Conservation (phyloP, 2,888 invertebrate genomes). For the Polydrusus pterygomalis region DNA sequence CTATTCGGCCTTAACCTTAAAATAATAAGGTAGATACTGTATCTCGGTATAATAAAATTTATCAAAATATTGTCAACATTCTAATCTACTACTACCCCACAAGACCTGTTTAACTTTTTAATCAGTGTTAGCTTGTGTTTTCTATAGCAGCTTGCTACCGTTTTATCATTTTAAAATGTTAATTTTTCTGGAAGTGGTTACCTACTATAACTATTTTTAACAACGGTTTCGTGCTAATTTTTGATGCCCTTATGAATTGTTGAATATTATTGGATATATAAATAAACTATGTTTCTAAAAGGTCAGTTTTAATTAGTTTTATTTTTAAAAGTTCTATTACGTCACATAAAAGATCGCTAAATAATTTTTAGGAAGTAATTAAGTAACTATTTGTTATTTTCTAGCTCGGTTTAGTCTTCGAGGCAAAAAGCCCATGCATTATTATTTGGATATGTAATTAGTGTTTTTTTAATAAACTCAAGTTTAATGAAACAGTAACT, state of each 20-base stretch:
- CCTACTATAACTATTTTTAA: constrained; percentile 25
- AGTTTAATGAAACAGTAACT: too few species aligned
- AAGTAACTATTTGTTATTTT: too few species aligned
- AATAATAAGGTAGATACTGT: constrained; percentile 63
- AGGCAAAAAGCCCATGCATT: too few species aligned
- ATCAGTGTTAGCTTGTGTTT: constrained; percentile 56
- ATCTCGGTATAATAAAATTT: constrained; percentile 64
- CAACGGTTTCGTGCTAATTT: constrained; percentile 7
- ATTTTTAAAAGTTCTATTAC: neutral
- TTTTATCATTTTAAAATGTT: constrained; percentile 39
- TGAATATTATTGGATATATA: constrained; percentile 4
- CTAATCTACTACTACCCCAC: constrained; percentile 63
- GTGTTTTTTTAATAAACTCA: too few species aligned
- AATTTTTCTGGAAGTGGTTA: constrained; percentile 39
- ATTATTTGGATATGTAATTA: too few species aligned
- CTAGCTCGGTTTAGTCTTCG: too few species aligned
- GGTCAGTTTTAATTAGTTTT: constrained; percentile 2
- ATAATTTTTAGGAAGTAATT: too few species aligned
- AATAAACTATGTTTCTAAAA: neutral
- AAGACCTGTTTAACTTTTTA: constrained; percentile 64
- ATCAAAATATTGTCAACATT: constrained; percentile 66
- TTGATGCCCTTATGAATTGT: neutral
- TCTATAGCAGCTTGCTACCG: constrained; percentile 37
- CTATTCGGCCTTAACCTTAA: constrained; percentile 68
- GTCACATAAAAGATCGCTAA: too few species aligned